A percentile compares a stretch with the other conserved stretches of the same genome.
phyloP scores from a whole-genome alignment of 2,113 vertebrate species.

The Cyrtonyx montezumae region DNA sequence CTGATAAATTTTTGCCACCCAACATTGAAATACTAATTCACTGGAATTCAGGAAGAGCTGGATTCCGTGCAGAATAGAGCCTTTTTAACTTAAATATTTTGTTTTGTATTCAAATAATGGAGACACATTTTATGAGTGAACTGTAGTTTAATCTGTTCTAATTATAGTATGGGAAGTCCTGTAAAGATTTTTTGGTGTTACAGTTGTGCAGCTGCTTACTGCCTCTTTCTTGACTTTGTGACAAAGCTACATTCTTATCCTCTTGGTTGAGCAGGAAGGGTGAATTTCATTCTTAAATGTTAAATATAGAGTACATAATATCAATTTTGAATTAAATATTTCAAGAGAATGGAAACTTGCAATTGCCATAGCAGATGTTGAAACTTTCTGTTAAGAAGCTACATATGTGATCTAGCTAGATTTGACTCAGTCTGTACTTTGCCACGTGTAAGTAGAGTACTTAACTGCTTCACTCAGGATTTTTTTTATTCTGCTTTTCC shows the following conservation, averaged over 20 bases:
- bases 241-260: not conserved
- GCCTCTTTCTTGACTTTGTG: not conserved
- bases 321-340: not conserved
- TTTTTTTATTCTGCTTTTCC: slow-evolving; percentile 3
- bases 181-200: not conserved
- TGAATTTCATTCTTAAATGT: not conserved
- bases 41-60: not conserved
- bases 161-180: not conserved
- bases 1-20: not conserved
- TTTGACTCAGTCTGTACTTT: not conserved
- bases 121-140: not conserved
- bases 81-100: not conserved
- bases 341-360: not conserved
- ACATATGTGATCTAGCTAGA: fast-evolving
- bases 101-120: not conserved
- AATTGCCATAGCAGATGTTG: not conserved
- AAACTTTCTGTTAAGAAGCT: not conserved
- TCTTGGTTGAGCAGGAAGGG: not conserved
- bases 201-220: not conserved
- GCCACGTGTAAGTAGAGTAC: not conserved
- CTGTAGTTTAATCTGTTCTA: not conserved
- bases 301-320: not conserved
- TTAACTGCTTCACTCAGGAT: not conserved
- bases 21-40: not conserved
- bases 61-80: not conserved